A percentile compares a stretch with the other conserved stretches of the same genome.
phyloP scores from a whole-genome alignment of 2,888 invertebrate species.

The Phengaris arion region DNA sequence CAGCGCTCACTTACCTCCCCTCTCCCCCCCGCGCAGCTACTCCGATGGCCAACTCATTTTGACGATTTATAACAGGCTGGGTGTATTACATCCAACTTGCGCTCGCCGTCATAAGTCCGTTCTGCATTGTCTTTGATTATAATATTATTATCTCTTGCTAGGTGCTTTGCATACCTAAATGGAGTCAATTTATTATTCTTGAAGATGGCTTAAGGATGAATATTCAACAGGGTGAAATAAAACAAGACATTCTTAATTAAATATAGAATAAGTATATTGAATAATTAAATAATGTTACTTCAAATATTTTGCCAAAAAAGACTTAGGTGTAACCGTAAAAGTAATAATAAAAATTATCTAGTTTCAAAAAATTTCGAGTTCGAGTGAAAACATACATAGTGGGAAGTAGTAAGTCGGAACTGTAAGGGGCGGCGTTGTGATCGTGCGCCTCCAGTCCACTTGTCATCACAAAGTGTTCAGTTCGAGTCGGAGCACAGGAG shows the following conservation, averaged over 20 bases:
- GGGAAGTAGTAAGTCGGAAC: constrained; percentile 56
- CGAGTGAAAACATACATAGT: constrained; percentile 61
- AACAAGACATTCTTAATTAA: constrained; percentile 69
- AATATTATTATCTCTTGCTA: too few relatives aligned
- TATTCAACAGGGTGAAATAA: constrained; percentile 49
- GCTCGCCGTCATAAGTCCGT: too few relatives aligned
- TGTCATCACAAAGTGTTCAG: constrained; percentile 67
- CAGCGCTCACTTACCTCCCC: too few relatives aligned
- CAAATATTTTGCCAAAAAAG: constrained; percentile 78
- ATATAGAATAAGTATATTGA: constrained; percentile 80
- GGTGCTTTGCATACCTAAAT: too few relatives aligned
- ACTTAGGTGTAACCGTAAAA: constrained; percentile 77
- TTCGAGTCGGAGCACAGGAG: constrained; percentile 37
- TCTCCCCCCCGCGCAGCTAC: too few relatives aligned
- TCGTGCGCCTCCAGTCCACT: constrained; percentile 51
- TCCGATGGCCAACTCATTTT: too few relatives aligned
- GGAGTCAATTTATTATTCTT: too few relatives aligned
- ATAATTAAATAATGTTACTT: constrained; percentile 80
- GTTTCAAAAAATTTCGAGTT: constrained; percentile 71
- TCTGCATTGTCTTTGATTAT: too few relatives aligned
- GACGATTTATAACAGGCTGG: too few relatives aligned
- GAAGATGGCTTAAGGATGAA: not conserved
- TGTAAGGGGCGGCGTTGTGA: constrained; percentile 51
- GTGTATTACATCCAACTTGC: too few relatives aligned
- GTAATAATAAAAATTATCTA: constrained; percentile 73